Evolutionary conservation across 2,797 vertebrate genomes (phyloP), one percentile per base, ranked within the genome.

Genomic region (Anolis apletophallus): DNA sequence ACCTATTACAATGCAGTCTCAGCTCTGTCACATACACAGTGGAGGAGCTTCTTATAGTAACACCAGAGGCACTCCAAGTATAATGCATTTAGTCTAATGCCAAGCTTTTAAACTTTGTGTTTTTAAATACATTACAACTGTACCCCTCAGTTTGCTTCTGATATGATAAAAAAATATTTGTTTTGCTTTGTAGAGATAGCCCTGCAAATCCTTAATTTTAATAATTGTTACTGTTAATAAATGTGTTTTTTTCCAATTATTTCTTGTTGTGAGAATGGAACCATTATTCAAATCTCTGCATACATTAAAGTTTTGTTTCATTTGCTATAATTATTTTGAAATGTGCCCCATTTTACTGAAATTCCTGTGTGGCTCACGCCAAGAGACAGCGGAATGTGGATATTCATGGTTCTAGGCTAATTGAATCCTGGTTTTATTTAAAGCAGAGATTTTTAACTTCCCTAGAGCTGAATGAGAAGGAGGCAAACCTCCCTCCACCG

Each of bases 271-370:
- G 72, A 74, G 36, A 64, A 19, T 80, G 76, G 3, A 59, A 32
- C 14, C 61, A 29, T 32, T 26, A 17, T 54, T 17, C 55, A 68
- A 86, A 61, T 68, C 29, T 74, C 69, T 90, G 57, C 11, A 85
- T 89, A 88, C 19, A 50, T 1, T 32, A 26, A 88, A 74, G 77
- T 59, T 29, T 55, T 17, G 3, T 86, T 91, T 89, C 7, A n/a
- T 83, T 4, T 64, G 32, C 34, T 68, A 1, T 83, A 78, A 77
- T 32, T 90, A 61, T 71, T 71, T 75, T 29, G 73, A 92, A 90
- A 92, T 82, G 34, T 69, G 21, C 61, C n/a, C 5, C 52, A 80
- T 23, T 71, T 74, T 52, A 84, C 54, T 87, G 52, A 92, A 87
- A 73, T 55, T 17, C 17, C 36, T 50, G 32, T 55, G 2, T 40